Conservation (phyloP, 1,140 invertebrate species). For the Odontomachus brunneus region DNA sequence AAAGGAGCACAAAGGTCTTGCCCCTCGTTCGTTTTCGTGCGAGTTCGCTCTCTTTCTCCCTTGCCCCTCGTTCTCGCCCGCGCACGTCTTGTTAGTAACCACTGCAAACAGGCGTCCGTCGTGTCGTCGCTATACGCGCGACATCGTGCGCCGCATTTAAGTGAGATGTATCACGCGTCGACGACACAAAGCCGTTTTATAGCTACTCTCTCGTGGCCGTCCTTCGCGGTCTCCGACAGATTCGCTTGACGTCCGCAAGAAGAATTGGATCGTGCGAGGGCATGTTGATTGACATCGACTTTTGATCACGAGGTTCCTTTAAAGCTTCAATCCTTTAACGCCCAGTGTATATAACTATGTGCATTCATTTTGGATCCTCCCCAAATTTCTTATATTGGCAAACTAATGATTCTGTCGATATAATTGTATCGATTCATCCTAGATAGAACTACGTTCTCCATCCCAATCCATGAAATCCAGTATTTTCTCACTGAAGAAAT, state of each 20-base stretch:
- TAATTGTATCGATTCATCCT: no score
- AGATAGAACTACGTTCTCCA: no score
- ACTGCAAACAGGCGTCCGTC: conserved; percentile 49
- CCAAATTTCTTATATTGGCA: no score
- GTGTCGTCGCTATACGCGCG: conserved; percentile 22
- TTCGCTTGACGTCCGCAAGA: conserved; percentile 36
- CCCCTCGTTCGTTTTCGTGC: neutral
- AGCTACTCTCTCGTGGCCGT: conserved; percentile 12
- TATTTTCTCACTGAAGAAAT: no score
- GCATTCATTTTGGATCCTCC: no score
- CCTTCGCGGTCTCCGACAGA: conserved; percentile 10
- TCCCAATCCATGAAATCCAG: no score
- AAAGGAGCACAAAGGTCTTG: conserved; percentile 12
- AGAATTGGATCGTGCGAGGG: neutral
- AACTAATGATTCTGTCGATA: no score
- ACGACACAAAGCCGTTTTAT: conserved; percentile 59
- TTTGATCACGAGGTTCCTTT: neutral
- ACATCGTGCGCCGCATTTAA: conserved; percentile 55
- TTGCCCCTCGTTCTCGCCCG: no score
- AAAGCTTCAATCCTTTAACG: no score
- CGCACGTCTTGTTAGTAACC: conserved; percentile 38
- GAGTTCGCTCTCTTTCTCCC: neutral
- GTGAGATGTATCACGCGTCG: conserved; percentile 67
- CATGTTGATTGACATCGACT: neutral
- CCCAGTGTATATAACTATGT: no score